A percentile compares a stretch with the other conserved stretches of the same genome.
These are phyloP conservation scores for Dermatophagoides farinae DNA, from an alignment of 1,140 invertebrate genomes.

Conservation along the genomic window DNA sequence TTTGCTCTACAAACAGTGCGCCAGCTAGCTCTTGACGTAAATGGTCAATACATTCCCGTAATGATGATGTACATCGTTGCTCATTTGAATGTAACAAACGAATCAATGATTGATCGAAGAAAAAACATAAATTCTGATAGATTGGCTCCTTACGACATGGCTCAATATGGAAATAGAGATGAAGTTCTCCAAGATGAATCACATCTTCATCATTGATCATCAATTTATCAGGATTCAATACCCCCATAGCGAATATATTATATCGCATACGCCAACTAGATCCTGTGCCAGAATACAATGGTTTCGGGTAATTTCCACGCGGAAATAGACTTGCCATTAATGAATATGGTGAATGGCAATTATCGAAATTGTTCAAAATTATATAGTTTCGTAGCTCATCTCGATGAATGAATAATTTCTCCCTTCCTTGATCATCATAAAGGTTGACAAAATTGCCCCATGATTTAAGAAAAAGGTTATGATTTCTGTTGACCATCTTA, in stretches of 20 bases:
- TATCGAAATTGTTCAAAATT: not conserved
- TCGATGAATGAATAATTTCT: not conserved
- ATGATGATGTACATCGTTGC: not conserved
- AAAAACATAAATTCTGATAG: conserved; percentile 6
- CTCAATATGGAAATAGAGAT: conserved; percentile 6
- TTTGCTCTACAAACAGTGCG: not conserved
- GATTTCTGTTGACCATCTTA: not conserved
- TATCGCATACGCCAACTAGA: conserved; percentile 5
- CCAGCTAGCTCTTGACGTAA: not conserved
- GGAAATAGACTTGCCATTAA: not conserved
- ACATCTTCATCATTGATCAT: not conserved
- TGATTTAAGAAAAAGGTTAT: not conserved
- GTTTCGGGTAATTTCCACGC: conserved; percentile 5
- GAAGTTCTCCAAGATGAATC: not conserved
- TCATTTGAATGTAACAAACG: not conserved
- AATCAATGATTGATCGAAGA: not conserved
- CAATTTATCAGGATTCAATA: not conserved
- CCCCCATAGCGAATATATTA: not conserved
- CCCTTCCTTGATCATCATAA: not conserved
- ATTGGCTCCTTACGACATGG: not conserved
- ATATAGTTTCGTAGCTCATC: not conserved
- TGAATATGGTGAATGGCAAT: not conserved
- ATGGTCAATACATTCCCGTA: not conserved
- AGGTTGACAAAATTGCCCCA: conserved; percentile 6
- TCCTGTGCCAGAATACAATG: not conserved